Percentiles rank a stretch among this genome's conserved stretches.
Evolutionary conservation across 2,797 vertebrate genomes (phyloP).

Genomic region (Diplodus sargus): DNA sequence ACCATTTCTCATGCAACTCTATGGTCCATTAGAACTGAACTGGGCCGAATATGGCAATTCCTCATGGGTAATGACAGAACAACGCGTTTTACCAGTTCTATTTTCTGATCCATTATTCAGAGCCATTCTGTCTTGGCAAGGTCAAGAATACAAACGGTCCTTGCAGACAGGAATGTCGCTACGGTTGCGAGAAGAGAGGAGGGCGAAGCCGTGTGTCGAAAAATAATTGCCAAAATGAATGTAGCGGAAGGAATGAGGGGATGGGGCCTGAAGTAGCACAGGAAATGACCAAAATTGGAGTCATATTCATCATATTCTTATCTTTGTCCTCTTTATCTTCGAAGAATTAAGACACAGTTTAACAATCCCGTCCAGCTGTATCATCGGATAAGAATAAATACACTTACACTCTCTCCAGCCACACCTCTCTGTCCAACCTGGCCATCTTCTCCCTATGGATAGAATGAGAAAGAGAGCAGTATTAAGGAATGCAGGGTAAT

Average conservation of each 20-base stretch:
- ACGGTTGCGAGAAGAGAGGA: conserved; percentile 21
- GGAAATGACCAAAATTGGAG: neutral
- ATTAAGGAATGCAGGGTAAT: conserved; percentile 6
- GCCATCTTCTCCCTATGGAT: conserved; percentile 94
- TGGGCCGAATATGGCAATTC: conserved; percentile 41
- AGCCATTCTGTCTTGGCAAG: conserved; percentile 50
- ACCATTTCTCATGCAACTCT: conserved; percentile 46
- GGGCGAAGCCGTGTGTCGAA: conserved; percentile 30
- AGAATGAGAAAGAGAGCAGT: conserved; percentile 11
- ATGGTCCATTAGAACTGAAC: conserved; percentile 55
- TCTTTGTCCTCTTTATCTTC: conserved; percentile 2
- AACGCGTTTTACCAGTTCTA: conserved; percentile 44
- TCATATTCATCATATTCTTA: conserved; percentile 6
- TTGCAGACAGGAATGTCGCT: conserved; percentile 57
- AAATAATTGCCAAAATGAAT: conserved; percentile 53
- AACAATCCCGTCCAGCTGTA: neutral
- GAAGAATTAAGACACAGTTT: neutral
- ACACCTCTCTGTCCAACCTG: conserved; percentile 96
- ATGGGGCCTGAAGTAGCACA: conserved; percentile 8
- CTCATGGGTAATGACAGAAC: conserved; percentile 48
- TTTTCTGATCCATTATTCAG: conserved; percentile 64
- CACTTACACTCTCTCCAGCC: conserved; percentile 95
- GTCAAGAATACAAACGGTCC: conserved; percentile 52
- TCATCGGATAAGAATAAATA: conserved; percentile 9
- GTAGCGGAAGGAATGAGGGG: conserved; percentile 22